Evolutionary conservation across 1,140 invertebrate genomes (phyloP), one percentile per base, ranked within the genome.

Genomic region (Melipona quadrifasciata): DNA sequence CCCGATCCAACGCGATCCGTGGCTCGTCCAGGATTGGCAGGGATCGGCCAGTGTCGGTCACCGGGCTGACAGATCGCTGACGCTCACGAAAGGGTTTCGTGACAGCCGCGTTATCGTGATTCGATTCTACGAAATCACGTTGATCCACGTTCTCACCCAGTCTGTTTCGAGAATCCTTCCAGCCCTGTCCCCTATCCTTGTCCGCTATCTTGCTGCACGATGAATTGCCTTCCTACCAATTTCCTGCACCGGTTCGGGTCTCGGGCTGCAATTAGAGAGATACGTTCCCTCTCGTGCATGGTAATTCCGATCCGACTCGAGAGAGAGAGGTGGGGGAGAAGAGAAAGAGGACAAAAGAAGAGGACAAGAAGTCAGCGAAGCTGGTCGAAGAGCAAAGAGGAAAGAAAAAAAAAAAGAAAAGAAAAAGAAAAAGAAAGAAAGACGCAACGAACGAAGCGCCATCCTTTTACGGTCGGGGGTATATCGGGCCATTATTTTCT

Each of bases 401-500:
- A 64, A 24, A n/a, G 27, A n/a, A n/a, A 21, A 57, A 53, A 64
- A 58, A 24, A 12, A 74, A 58, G 53, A 53, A 70, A 68, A 47
- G 34, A 39, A 10, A 47, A 34, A 47, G 16, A n/a, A 21, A n/a
- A 21, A 27, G 21, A 19, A 39, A 24, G 64, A 64, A 78, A 82
- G 39, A 73, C 67, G 84, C 79, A 70, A 39, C 72, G 84, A 70
- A 53, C 67, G 84, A 71, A 88, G 64, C 75, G 77, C 78, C 76
- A 85, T 87, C 78, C 78, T 75, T 85, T 67, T 64, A 67, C 76
- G 75, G 80, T 61, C 87, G 61, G 77, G 82, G 75, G 85, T 87
- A 89, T 91, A 92, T 92, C 86, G 86, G 79, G 78, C 85, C 90
- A 92, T 93, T 93, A 92, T 92, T 93, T 94, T 93, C 89, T 84